These are phyloP conservation scores for Parapsyche elsis DNA, from an alignment of 1,140 invertebrate species.

Conservation along the genomic window DNA sequence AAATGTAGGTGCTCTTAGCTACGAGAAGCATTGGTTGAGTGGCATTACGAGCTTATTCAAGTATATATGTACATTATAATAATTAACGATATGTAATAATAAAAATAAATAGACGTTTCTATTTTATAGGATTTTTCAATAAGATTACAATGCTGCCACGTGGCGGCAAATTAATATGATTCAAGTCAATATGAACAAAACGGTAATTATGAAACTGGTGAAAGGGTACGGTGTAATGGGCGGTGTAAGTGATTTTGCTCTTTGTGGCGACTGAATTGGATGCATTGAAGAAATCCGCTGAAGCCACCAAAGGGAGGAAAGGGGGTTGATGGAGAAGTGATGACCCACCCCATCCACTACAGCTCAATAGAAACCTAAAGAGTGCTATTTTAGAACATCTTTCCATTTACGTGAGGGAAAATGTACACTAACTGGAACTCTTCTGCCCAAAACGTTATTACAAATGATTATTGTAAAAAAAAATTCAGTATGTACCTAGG, in stretches of 20 bases:
- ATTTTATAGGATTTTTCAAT: too few relatives aligned
- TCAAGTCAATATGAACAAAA: not conserved
- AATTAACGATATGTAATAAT: too few relatives aligned
- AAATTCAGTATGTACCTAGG: too few relatives aligned
- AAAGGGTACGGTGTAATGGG: not conserved
- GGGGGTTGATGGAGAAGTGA: too few relatives aligned
- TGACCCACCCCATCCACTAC: not conserved
- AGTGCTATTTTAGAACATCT: conserved; percentile 51
- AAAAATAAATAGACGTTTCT: too few relatives aligned
- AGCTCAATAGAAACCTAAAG: conserved; percentile 50
- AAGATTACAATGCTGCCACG: too few relatives aligned
- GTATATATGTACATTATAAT: too few relatives aligned
- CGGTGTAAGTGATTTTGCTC: conserved; percentile 51
- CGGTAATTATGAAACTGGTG: not conserved
- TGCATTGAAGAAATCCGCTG: conserved; percentile 53
- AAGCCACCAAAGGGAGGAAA: not conserved
- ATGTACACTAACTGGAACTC: not conserved
- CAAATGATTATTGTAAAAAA: too few relatives aligned
- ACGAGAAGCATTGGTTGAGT: too few relatives aligned
- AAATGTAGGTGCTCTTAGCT: too few relatives aligned
- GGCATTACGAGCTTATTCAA: too few relatives aligned
- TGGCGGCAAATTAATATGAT: too few relatives aligned
- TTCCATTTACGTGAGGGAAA: conserved; percentile 25
- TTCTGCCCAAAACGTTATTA: not conserved
- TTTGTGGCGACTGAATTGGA: conserved; percentile 52